Evolutionary conservation across 2,888 invertebrate genomes (phyloP).

Genomic region (Zele albiditarsus): DNA sequence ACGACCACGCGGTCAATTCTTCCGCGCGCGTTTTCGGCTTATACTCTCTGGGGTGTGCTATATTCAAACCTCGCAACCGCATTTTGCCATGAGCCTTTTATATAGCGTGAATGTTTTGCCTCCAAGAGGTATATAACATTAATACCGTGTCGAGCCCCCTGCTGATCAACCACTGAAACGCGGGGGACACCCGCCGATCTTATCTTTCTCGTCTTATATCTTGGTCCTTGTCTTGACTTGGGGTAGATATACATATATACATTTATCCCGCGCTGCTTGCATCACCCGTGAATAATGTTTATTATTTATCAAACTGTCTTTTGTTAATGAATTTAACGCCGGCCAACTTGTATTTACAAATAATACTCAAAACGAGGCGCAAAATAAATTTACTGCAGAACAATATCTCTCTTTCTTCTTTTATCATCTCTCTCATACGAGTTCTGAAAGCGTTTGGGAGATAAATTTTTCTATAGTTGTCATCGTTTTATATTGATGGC

Average conservation of each 20-base stretch:
- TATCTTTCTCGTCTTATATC: constrained; percentile 67
- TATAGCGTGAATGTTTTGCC: constrained; percentile 51
- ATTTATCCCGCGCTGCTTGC: constrained; percentile 64
- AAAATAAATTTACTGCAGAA: constrained; percentile 9
- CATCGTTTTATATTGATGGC: neutral
- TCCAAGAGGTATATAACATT: constrained; percentile 60
- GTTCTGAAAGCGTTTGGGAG: neutral
- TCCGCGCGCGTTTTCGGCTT: neutral
- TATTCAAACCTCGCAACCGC: constrained; percentile 14
- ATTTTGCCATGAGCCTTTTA: constrained; percentile 4
- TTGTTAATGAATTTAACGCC: constrained; percentile 70
- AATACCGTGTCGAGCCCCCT: constrained; percentile 72
- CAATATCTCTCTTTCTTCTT: neutral
- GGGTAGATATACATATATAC: constrained; percentile 58
- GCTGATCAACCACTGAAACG: constrained; percentile 71
- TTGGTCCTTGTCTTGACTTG: constrained; percentile 69
- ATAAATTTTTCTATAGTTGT: neutral
- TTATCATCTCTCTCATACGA: neutral
- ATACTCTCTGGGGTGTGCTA: constrained; percentile 15
- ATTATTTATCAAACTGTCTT: constrained; percentile 71
- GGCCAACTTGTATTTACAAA: neutral
- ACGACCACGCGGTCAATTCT: constrained; percentile 6
- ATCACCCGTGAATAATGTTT: constrained; percentile 70
- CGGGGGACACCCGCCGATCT: constrained; percentile 73
- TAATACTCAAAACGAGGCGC: constrained; percentile 35